Evolutionary conservation across 1,140 invertebrate genomes (phyloP).

Genomic region (Bombus waltoni): DNA sequence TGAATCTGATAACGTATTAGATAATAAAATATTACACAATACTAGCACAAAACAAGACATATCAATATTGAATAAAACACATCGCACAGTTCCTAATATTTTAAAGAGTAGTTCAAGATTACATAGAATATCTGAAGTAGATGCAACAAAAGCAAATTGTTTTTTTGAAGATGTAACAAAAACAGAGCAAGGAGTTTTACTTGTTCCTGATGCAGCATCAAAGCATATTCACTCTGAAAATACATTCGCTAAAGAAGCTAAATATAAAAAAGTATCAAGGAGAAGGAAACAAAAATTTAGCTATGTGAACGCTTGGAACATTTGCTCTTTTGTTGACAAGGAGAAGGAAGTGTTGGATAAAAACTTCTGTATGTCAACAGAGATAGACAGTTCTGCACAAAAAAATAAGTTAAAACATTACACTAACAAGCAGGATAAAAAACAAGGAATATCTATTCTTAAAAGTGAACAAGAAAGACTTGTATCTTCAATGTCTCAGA

Average conservation of each 20-base stretch:
- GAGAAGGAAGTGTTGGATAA: constrained; percentile 3
- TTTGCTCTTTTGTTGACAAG: constrained; percentile 7
- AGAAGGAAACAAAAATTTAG: constrained; percentile 62
- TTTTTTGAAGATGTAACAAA: neutral
- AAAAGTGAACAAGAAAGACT: neutral
- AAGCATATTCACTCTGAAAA: constrained; percentile 4
- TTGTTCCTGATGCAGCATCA: neutral
- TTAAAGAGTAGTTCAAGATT: constrained; percentile 45
- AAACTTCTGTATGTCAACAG: neutral
- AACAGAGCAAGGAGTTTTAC: neutral
- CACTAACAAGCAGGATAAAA: constrained; percentile 11
- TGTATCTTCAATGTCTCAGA: neutral
- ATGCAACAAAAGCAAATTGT: neutral
- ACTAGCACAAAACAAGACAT: neutral
- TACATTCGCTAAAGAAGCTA: neutral
- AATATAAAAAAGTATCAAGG: constrained; percentile 7
- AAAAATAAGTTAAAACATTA: constrained; percentile 8
- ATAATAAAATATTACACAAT: neutral
- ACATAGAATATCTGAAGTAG: neutral
- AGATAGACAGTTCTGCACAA: neutral
- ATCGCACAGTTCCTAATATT: constrained; percentile 56
- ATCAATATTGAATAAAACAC: neutral
- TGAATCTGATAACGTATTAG: neutral
- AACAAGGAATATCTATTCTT: neutral
- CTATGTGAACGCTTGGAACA: constrained; percentile 16